Evolutionary conservation across 2,797 vertebrate genomes (phyloP).

Genomic region (Takifugu ocellatus): DNA sequence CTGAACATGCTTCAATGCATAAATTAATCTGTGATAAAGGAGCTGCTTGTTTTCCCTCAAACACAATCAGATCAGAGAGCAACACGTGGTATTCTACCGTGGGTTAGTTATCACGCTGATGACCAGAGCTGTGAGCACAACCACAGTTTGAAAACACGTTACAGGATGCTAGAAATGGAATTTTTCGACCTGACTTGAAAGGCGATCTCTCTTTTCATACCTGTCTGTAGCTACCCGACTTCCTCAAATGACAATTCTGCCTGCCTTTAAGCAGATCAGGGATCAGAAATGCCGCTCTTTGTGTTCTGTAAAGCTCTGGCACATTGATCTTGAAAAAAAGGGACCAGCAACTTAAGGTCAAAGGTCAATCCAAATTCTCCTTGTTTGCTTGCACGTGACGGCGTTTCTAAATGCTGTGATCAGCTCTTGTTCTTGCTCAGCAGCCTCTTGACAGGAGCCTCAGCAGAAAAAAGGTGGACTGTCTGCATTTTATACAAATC

Average conservation of each 20-base stretch:
- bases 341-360: constrained; percentile 22
- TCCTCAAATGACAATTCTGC: too few relatives aligned
- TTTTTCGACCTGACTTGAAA: background rate
- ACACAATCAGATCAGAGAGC: constrained; percentile 70
- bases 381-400: constrained; percentile 43
- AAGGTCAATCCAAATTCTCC: constrained; percentile 39
- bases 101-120: background rate
- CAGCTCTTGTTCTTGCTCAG: constrained; percentile 41
- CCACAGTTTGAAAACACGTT: constrained; percentile 19
- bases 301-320: constrained; percentile 13
- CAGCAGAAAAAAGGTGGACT: constrained; percentile 31
- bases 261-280: too few relatives aligned
- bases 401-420: constrained; percentile 17
- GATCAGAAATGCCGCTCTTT: background rate
- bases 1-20: too few relatives aligned
- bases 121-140: constrained; percentile 16
- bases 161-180: background rate
- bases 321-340: constrained; percentile 16
- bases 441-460: constrained; percentile 43
- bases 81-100: constrained; percentile 55
- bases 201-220: too few relatives aligned
- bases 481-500: constrained; percentile 57
- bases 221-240: too few relatives aligned
- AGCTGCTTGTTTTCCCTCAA: constrained; percentile 59
- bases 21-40: constrained; percentile 28